A percentile compares a stretch with the other conserved stretches of the same genome.
These are phyloP conservation scores for Numida meleagris DNA, from an alignment of 2,113 vertebrate species.

Conservation along the genomic window DNA sequence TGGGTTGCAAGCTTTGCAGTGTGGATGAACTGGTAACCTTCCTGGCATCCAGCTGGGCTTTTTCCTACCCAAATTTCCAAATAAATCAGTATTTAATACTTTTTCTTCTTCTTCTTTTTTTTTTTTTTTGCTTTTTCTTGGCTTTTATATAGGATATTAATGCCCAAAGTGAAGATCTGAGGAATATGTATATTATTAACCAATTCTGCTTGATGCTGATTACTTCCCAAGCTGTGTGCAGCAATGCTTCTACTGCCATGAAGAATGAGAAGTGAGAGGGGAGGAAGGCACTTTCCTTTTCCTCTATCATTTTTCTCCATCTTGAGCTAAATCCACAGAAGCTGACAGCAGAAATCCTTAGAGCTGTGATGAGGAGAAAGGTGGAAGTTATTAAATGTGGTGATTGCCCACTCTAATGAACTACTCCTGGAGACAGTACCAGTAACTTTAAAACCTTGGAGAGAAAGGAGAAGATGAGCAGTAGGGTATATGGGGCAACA, in stretches of 20 bases:
- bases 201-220: neutral
- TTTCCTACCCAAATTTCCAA: neutral
- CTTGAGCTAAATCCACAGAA: neutral
- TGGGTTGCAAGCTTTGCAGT: neutral
- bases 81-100: neutral
- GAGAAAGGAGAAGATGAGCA: neutral
- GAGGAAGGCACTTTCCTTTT: neutral
- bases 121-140: neutral
- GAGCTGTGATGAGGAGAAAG: neutral
- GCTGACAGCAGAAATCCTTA: neutral
- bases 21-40: neutral
- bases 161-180: neutral
- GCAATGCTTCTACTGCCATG: neutral
- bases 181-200: neutral
- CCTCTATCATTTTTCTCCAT: neutral
- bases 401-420: neutral
- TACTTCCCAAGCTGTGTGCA: neutral
- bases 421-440: neutral
- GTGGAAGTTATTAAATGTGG: neutral
- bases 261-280: neutral
- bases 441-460: neutral
- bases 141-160: neutral
- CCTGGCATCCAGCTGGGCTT: neutral
- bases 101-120: no score
- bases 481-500: neutral